Base-by-base conservation (phyloP, 2,113 vertebrate species). In the Typhlomys cinereus region DNA sequence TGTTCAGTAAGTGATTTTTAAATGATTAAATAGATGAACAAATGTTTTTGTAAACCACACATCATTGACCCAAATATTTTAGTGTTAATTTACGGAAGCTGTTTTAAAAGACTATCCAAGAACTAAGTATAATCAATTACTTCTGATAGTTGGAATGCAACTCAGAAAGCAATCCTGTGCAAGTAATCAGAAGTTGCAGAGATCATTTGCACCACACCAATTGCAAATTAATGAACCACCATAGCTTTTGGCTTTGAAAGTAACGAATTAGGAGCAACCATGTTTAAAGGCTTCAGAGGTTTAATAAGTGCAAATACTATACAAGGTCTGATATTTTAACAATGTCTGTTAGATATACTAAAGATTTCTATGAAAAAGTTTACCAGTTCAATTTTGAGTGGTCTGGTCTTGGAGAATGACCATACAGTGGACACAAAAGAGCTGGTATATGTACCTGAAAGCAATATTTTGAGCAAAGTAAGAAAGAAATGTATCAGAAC, bases 51-150 rank as follows among this genome's bases (percentile, higher is more conserved):
- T 83, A 88, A 79, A 84, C 59, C 74, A 75, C 61, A 80, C 23
- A n/a, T 94, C 84, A 93, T 52, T 92, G 75, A 66, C 50, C 67
- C 57, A 81, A 76, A 90, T 20, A 92, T 66, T n/a, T 66, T 50
- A 57, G 27, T 75, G 52, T 66, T 75, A 95, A 93, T 73, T 76
- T 80, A 25, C n/a, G 54, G 50, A 86, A 94, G 34, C 48, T 76
- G 61, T 91, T 87, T 96, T 86, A 90, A 76, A 95, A 62, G 44
- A 89, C 48, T 74, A 71, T 70, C 27, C 39, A 78, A 93, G 71
- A 91, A 85, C 20, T 52, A 91, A 87, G 48, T 74, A 74, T 87
- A 80, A 92, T 89, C 80, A 91, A 69, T 96, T 93, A 87, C 54
- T 92, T 82, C 81, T 41, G 80, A 31, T 87, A 57, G 48, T 92